Conservation (phyloP, 2,113 vertebrate species). For the Sceloporus tristichus region DNA sequence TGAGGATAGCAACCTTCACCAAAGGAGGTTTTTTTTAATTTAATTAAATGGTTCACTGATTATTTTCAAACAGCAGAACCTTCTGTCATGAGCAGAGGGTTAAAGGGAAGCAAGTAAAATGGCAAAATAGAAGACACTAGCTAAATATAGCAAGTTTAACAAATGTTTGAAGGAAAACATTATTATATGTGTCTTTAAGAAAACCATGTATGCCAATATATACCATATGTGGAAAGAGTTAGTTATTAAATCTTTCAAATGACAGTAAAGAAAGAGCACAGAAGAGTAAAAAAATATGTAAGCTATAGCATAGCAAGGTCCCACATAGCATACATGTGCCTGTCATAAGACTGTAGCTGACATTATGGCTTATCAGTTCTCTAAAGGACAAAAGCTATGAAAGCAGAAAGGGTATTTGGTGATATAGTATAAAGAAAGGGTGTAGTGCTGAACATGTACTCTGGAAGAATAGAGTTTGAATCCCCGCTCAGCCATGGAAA, state of each 20-base stretch:
- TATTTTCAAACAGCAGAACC: slow-evolving; percentile 1
- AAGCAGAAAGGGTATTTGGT: slow-evolving; percentile 52
- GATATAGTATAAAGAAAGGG: slow-evolving; percentile 49
- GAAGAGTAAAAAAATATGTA: slow-evolving; percentile 59
- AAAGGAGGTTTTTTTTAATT: slow-evolving; percentile 12
- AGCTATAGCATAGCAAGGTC: slow-evolving; percentile 48
- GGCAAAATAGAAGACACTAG: slow-evolving; percentile 25
- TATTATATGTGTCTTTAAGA: slow-evolving; percentile 28
- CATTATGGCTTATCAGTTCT: slow-evolving; percentile 61
- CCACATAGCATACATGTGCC: slow-evolving; percentile 60
- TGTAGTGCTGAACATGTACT: no score
- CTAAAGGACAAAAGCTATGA: slow-evolving; percentile 63
- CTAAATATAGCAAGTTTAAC: slow-evolving; percentile 44
- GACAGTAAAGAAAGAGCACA: slow-evolving; percentile 71
- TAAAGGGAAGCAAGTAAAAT: neutral
- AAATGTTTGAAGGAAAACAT: slow-evolving; percentile 28
- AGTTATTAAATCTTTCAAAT: slow-evolving; percentile 70
- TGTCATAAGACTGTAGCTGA: slow-evolving; percentile 66
- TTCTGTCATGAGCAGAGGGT: neutral
- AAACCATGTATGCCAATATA: accelerated
- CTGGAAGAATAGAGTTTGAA: no score
- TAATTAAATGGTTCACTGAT: slow-evolving; percentile 24
- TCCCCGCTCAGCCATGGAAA: no score
- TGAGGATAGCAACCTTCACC: neutral
- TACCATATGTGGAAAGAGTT: slow-evolving; percentile 23